Evolutionary conservation across 2,113 vertebrate species (phyloP), one percentile per base, ranked within the genome.

Genomic region (Colossoma macropomum): DNA sequence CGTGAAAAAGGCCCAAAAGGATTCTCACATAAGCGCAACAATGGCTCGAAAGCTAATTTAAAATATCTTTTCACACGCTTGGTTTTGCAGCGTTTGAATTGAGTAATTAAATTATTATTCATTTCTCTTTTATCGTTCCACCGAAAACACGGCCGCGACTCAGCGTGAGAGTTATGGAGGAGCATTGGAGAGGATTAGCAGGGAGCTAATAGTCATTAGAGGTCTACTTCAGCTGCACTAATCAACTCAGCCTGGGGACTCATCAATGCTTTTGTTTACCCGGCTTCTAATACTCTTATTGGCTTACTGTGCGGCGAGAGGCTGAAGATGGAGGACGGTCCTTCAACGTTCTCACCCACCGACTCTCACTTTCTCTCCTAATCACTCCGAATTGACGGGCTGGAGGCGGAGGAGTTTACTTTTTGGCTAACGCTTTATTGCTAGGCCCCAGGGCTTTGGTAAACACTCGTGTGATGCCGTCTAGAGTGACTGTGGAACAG

Each of bases 151-250:
- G 9, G 32, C 48, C 60, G 52, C 54, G 27, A 52, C 30, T n/a
- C 62, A 69, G 48, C 13, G 54, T 48, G 34, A 72, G 81, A 80
- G 77, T 71, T 75, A 86, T 69, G 17, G 75, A 86, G 85, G 80
- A 45, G 80, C 80, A 88, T 87, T 90, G 90, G 90, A 92, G 88
- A 83, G 90, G 91, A 92, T 92, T 91, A 92, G 82, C 87, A 71
- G 71, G 84, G 80, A 83, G 77, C 84, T 92, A 91, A 92, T 90
- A 91, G 88, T 90, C 86, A 81, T 89, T 89, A 88, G 88, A 89
- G 90, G 89, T 90, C 92, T 88, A 91, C 90, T 92, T 90, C 81
- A 91, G 89, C 86, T 83, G 54, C 65, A 69, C 85, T 52, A 89
- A 87, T 90, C 86, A 89, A 82, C 89, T 80, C 79, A 41, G 86